Evolutionary conservation across 2,888 invertebrate genomes (phyloP).

Genomic region (Phytoseiulus persimilis): DNA sequence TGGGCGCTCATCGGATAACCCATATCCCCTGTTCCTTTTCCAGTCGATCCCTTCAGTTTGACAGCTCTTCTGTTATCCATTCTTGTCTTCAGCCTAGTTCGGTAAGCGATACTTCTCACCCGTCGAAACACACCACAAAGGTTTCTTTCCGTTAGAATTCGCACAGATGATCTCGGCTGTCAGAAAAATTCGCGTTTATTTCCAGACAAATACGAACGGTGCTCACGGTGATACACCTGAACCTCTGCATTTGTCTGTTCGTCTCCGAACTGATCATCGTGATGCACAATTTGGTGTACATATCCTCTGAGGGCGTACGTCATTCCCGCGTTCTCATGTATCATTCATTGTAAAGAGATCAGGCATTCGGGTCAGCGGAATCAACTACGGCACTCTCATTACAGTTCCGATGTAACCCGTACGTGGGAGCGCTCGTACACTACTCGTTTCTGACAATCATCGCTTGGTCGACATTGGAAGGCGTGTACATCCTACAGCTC

Average conservation of each 20-base stretch:
- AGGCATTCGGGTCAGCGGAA: not conserved
- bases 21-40: not conserved
- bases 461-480: not conserved
- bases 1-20: not conserved
- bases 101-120: not conserved
- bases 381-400: not conserved
- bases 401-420: not conserved
- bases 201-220: not conserved
- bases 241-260: not conserved
- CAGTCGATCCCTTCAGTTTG: not conserved
- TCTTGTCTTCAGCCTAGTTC: not conserved
- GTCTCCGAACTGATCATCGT: not conserved
- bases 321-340: too few relatives aligned
- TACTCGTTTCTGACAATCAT: not conserved
- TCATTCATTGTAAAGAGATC: too few relatives aligned
- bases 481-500: constrained; percentile 8
- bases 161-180: too few relatives aligned
- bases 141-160: too few relatives aligned
- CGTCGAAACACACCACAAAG: too few relatives aligned
- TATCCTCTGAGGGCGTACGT: not conserved
- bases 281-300: not conserved
- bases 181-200: too few relatives aligned
- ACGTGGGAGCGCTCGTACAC: not conserved
- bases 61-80: not conserved
- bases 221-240: constrained; percentile 1